A percentile compares a stretch with the other conserved stretches of the same genome.
phyloP scores from a whole-genome alignment of 2,888 invertebrate species.

The Dasysyrphus albostriatus region DNA sequence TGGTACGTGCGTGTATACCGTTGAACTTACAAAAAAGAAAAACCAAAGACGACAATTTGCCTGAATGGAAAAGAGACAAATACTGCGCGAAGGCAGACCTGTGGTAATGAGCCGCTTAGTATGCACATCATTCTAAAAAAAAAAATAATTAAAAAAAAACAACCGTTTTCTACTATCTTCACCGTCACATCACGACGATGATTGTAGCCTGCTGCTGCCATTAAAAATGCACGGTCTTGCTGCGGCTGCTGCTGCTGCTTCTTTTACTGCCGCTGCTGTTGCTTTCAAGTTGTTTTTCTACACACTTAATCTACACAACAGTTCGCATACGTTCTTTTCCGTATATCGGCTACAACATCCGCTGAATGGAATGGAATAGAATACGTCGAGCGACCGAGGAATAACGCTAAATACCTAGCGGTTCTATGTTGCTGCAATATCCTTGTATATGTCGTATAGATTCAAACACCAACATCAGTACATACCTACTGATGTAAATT shows the following conservation, averaged over 20 bases:
- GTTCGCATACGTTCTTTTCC: constrained; percentile 35
- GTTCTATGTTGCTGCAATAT: constrained; percentile 54
- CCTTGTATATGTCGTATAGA: background rate
- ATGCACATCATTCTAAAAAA: constrained; percentile 65
- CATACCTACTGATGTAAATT: constrained; percentile 40
- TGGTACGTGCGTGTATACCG: constrained; percentile 40
- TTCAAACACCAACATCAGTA: constrained; percentile 1
- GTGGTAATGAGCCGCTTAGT: constrained; percentile 71
- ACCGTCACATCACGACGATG: constrained; percentile 56
- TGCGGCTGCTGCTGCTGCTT: background rate
- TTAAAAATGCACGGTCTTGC: constrained; percentile 62
- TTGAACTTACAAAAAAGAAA: constrained; percentile 15
- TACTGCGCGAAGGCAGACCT: constrained; percentile 39
- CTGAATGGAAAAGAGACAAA: constrained; percentile 53
- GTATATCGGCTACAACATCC: constrained; percentile 51
- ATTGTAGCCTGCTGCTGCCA: constrained; percentile 45
- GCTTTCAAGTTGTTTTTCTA: constrained; percentile 35
- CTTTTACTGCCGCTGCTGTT: constrained; percentile 26
- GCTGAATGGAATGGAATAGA: constrained; percentile 43
- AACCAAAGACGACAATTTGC: constrained; percentile 59
- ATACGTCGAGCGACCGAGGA: constrained; percentile 34
- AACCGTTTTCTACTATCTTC: constrained; percentile 73
- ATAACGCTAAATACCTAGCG: constrained; percentile 73
- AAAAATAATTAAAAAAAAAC: constrained; percentile 29
- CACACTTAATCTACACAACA: constrained; percentile 36